A percentile compares a stretch with the other conserved stretches of the same genome.
Conservation (phyloP, 2,113 vertebrate species). For the Erythrolamprus reginae region DNA sequence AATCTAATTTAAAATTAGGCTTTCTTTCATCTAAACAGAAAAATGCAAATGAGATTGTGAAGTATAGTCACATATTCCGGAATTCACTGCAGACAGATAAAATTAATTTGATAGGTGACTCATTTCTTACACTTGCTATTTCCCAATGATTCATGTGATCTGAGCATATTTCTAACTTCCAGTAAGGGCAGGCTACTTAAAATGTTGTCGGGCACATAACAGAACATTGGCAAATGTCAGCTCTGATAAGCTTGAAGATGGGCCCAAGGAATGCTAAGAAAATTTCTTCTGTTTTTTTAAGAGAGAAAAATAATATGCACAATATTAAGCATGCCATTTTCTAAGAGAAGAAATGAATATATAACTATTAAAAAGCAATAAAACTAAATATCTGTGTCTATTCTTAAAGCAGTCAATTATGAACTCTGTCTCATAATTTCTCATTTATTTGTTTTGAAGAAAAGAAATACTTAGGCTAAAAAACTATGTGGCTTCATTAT, state of each 20-base stretch:
- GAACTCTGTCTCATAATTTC: neutral
- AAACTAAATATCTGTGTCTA: neutral
- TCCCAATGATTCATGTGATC: slow-evolving; percentile 42
- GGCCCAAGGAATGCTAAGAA: neutral
- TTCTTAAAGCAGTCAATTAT: neutral
- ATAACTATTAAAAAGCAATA: neutral
- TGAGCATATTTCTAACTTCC: slow-evolving; percentile 24
- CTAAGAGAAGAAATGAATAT: rapidly evolving
- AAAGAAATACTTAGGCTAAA: neutral
- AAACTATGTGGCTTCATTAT: neutral
- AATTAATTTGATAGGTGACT: slow-evolving; percentile 42
- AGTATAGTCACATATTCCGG: slow-evolving; percentile 7
- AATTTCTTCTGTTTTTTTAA: neutral
- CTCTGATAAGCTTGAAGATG: neutral
- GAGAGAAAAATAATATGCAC: neutral
- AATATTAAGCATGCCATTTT: neutral
- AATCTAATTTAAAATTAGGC: neutral
- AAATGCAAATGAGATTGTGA: slow-evolving; percentile 6
- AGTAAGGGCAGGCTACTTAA: slow-evolving; percentile 9
- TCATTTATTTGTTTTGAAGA: neutral
- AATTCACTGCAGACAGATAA: slow-evolving; percentile 28
- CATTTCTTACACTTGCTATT: slow-evolving; percentile 33
- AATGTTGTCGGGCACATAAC: neutral
- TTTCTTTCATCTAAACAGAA: slow-evolving; percentile 5
- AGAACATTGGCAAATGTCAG: neutral